Percentiles rank a stretch among this genome's conserved stretches.
Conservation (phyloP, 2,888 invertebrate genomes). For the Lampropteryx suffumata region DNA sequence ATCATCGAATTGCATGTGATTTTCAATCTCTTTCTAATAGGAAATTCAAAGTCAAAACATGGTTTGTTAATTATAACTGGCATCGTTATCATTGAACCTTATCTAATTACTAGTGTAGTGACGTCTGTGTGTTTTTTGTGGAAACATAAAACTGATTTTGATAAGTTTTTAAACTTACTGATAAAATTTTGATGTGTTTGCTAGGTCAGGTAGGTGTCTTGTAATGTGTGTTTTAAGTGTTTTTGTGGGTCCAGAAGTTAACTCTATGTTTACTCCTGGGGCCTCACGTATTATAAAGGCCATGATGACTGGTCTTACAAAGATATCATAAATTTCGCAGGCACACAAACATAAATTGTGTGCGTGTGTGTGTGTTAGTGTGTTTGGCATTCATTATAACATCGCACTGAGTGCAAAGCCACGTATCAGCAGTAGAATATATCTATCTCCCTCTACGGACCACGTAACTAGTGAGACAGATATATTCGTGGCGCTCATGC, state of each 20-base stretch:
- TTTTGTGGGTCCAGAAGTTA: constrained; percentile 3
- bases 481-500: constrained; percentile 26
- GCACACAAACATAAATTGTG: constrained; percentile 59
- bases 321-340: constrained; percentile 59
- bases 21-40: too few relatives aligned
- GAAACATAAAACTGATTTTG: not conserved
- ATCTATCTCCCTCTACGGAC: constrained; percentile 16
- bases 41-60: too few relatives aligned
- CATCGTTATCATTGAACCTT: not conserved
- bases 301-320: constrained; percentile 39
- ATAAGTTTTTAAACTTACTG: not conserved
- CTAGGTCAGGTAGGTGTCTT: constrained; percentile 1
- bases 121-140: not conserved
- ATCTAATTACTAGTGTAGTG: not conserved
- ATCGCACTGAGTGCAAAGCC: constrained; percentile 36
- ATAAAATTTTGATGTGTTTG: not conserved
- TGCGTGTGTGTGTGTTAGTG: constrained; percentile 75
- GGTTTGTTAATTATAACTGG: too few relatives aligned
- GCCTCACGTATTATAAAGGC: constrained; percentile 15
- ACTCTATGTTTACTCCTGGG: not conserved
- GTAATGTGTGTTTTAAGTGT: constrained; percentile 14
- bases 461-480: constrained; percentile 10
- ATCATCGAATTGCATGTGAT: not conserved
- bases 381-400: constrained; percentile 38
- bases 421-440: constrained; percentile 22